Evolutionary conservation across 2,888 invertebrate genomes (phyloP), one percentile per base, ranked within the genome.

Genomic region (Strigamia maritima): DNA sequence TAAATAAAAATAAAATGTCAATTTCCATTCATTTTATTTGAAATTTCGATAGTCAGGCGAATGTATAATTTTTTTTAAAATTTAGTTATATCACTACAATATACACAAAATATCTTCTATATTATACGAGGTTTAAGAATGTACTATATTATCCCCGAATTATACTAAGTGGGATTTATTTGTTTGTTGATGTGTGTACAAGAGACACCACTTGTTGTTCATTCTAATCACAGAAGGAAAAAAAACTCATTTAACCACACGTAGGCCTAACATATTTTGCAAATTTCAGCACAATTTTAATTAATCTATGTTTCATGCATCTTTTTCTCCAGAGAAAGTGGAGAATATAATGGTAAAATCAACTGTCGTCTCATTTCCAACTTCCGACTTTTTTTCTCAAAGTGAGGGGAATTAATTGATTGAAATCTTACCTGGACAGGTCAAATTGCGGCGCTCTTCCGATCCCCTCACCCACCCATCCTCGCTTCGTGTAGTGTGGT

Each of bases 381-480:
- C 65, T 65, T 65, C 65, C 26, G 28, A 16, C n/a, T 60, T 60
- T 60, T 60, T 19, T 3, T 7, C 24, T 8, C 24, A 22, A 10
- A 24, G 65, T 65, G 65, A 65, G 65, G 65, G 65, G 65, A 65
- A 65, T 65, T 22, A 60, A 24, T n/a, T n/a, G n/a, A 31, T 31
- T 31, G 31, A 6, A 31, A 31, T 31, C 2, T 31, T 6, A 65
- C 65, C 65, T 65, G 65, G 65, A 65, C 65, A 24, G 65, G 65
- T 65, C 65, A 65, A 65, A 65, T 65, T 65, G 65, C 65, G 65
- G 65, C 65, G 24, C 65, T 65, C 65, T 65, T 49, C 49, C 28
- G 65, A 24, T 65, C 65, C 65, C 65, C 65, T 65, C 65, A 65
- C 65, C 65, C 65, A 65, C 65, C 65, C 65, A 65, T 65, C 65